Base-by-base conservation (phyloP, 2,797 vertebrate species). In the Catamblyrhynchus diadema region DNA sequence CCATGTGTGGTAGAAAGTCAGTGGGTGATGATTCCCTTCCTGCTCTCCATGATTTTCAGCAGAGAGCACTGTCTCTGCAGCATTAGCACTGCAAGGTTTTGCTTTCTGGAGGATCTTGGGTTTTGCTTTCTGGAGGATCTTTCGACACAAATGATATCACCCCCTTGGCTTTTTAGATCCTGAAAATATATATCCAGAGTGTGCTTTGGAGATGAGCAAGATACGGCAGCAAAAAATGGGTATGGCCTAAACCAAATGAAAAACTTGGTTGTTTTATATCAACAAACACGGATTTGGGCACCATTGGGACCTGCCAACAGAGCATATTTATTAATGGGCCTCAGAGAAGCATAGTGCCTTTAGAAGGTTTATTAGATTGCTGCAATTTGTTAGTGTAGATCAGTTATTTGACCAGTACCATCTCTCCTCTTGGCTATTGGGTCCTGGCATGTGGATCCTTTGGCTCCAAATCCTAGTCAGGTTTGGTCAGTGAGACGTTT, bases 71-170 rank as follows among this genome's bases (percentile, higher is more conserved):
- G 28, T 44, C 9, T 37, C 8, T 47, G 17, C 32, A 19, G 62
- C 50, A 4, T 45, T n/a, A 3, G 67, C 15, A 41, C 41, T 41
- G 41, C 41, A 41, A 41, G 50, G 4, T 2, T 60, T 80, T 75
- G 19, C 14, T 51, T 71, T 48, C 57, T 69, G 47, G 22, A 72
- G 75, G 35, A 35, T 54, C 50, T 33, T 64, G 67, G 50, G 4
- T 2, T 60, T 80, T 75, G 19, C 14, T 51, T 73, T 48, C 57
- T 69, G 47, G 22, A 72, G 75, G 39, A 35, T 54, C 54, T 51
- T 80, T 53, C 28, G 23, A 8, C 13, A 23, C 10, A 9, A 53
- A 1, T 28, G 9, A 2, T 54, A 19, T 3, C 2, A 3, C 7
- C 19, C 33, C 14, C 8, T 19, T 10, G 13, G 20, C 16, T 61